Base-by-base conservation (phyloP, 2,888 invertebrate genomes). In the Lutraria lutraria region DNA sequence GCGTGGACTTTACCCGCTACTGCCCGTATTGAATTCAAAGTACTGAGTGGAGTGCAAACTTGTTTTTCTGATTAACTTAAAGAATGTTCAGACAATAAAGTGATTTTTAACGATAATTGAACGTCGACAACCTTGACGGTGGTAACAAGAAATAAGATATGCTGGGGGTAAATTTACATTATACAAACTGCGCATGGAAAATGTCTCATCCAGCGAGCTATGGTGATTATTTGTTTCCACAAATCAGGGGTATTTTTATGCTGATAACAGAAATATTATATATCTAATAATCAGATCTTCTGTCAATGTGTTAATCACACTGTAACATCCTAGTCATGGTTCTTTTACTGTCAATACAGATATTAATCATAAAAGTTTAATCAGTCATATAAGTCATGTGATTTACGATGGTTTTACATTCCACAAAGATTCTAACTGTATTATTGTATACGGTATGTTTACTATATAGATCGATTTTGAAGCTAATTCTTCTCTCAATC, bases 341-440 rank as follows among this genome's bases (percentile, higher is more conserved):
- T 68, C 63, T n/a, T 25, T 25, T 25, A 25, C n/a, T 68, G n/a
- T n/a, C 25, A 12, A n/a, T 25, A 68, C 3, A 68, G 63, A 68
- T 68, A 68, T n/a, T 3, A 60, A n/a, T 68, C 63, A 12, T 25
- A 21, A 68, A 68, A 25, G 25, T 25, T 4, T 43, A 43, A 43
- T 43, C 43, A 43, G 2, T 12, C 25, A 25, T 68, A 68, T 68
- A 25, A n/a, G 25, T 4, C 63, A 25, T 10, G 6, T 25, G 63
- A 68, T 68, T 68, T 68, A 68, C 13, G 63, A 68, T 68, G 63
- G 25, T 25, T 68, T 68, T 68, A 25, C 63, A 68, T n/a, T 68
- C 63, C 8, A 43, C n/a, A 68, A 68, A 25, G 25, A 25, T 25
- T 68, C 63, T 25, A 25, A 68, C n/a, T 25, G 2, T 21, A 12